Evolutionary conservation across 2,888 invertebrate species (phyloP).

Genomic region (Junonia oenone): DNA sequence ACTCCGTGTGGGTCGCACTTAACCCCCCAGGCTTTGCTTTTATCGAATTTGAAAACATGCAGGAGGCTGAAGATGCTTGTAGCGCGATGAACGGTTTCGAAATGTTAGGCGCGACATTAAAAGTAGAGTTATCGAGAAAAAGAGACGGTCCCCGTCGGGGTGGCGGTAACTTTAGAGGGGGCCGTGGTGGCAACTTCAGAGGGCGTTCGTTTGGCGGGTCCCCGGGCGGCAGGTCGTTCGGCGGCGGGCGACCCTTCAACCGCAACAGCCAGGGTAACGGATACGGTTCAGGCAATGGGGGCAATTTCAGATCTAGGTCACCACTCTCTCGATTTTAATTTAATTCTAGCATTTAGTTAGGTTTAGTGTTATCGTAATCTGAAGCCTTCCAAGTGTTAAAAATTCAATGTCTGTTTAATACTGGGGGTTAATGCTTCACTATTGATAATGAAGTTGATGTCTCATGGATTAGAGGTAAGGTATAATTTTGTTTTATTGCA

Average conservation of each 20-base stretch:
- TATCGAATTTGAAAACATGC: constrained; percentile 93
- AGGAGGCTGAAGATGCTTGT: constrained; percentile 94
- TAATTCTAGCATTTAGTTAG: constrained; percentile 70
- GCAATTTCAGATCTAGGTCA: constrained; percentile 77
- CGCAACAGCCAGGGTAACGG: constrained; percentile 72
- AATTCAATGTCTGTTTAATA: constrained; percentile 68
- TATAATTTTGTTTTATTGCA: constrained; percentile 23
- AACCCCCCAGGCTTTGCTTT: constrained; percentile 97
- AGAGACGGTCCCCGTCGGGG: constrained; percentile 85
- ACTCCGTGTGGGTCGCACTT: constrained; percentile 95
- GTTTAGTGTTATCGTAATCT: constrained; percentile 78
- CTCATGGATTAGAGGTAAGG: constrained; percentile 66
- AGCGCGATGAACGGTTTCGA: constrained; percentile 92
- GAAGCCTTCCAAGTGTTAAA: constrained; percentile 76
- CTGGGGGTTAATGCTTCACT: constrained; percentile 73
- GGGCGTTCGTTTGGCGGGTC: constrained; percentile 71
- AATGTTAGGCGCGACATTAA: constrained; percentile 90
- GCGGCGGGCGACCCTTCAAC: constrained; percentile 53
- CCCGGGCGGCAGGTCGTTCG: constrained; percentile 41
- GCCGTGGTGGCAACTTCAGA: constrained; percentile 70
- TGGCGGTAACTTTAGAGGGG: constrained; percentile 78
- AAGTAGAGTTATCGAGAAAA: constrained; percentile 93
- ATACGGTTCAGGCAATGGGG: constrained; percentile 62
- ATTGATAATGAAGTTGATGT: constrained; percentile 54
- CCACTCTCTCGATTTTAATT: constrained; percentile 71